Percentiles rank a stretch among this genome's conserved stretches.
phyloP scores from a whole-genome alignment of 2,888 invertebrate genomes.

The Amphipoea lucens region DNA sequence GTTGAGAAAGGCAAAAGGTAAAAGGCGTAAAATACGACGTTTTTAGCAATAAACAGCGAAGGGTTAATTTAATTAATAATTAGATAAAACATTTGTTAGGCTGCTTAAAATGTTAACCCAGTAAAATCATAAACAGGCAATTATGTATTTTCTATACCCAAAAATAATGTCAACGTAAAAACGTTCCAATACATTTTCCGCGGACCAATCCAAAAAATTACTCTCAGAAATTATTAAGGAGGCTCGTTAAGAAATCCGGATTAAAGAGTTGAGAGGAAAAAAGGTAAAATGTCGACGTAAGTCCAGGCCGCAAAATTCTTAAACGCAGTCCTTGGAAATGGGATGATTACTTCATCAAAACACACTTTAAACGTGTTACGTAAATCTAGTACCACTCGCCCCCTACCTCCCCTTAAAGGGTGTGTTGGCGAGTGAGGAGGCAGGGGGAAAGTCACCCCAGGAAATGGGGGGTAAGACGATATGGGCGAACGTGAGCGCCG shows the following conservation, averaged over 20 bases:
- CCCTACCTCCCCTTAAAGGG: slow-evolving; percentile 83
- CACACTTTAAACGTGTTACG: slow-evolving; percentile 91
- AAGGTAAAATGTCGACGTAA: slow-evolving; percentile 80
- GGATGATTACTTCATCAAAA: slow-evolving; percentile 91
- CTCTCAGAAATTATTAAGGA: slow-evolving; percentile 79
- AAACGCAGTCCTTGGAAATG: slow-evolving; percentile 89
- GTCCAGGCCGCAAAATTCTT: slow-evolving; percentile 88
- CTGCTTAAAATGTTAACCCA: slow-evolving; percentile 1
- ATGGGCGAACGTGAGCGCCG: slow-evolving; percentile 91
- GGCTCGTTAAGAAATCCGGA: slow-evolving; percentile 86
- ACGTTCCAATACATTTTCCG: slow-evolving; percentile 75
- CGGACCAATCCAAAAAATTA: slow-evolving; percentile 76
- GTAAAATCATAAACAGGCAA: slow-evolving; percentile 57
- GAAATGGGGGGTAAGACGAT: slow-evolving; percentile 89
- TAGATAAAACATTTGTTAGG: neutral
- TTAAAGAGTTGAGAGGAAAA: slow-evolving; percentile 87
- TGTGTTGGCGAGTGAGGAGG: slow-evolving; percentile 76
- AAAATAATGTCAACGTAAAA: slow-evolving; percentile 59
- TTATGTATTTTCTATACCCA: slow-evolving; percentile 42
- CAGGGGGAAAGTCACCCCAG: slow-evolving; percentile 77
- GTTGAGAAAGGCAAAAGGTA: slow-evolving; percentile 81
- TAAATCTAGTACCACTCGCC: slow-evolving; percentile 89
- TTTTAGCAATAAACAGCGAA: neutral
- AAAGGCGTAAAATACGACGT: slow-evolving; percentile 51
- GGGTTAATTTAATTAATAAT: neutral